These are phyloP conservation scores for Nannoperca obscura DNA, from an alignment of 2,797 vertebrate species.

Conservation along the genomic window DNA sequence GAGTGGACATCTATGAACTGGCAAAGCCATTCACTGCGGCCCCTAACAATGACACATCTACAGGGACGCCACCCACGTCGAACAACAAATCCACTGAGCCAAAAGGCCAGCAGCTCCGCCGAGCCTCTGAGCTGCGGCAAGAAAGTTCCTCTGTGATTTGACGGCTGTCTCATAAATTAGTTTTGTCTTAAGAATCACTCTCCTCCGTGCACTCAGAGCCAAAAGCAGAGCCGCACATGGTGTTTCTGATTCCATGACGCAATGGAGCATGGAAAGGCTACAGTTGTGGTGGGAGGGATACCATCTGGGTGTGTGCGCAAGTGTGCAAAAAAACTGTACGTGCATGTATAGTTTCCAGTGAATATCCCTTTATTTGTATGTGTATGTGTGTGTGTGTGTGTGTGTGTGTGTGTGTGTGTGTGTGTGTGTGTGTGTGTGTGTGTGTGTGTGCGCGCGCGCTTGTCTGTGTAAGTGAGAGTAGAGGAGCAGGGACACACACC, in stretches of 20 bases:
- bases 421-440: slow-evolving; percentile 20
- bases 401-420: slow-evolving; percentile 20
- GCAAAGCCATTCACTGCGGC: slow-evolving; percentile 18
- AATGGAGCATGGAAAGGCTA: slow-evolving; percentile 63
- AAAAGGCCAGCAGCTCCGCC: slow-evolving; percentile 25
- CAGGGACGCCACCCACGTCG: slow-evolving; percentile 61
- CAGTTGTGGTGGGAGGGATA: slow-evolving; percentile 60
- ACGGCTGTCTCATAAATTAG: slow-evolving; percentile 61
- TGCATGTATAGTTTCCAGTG: slow-evolving; percentile 34
- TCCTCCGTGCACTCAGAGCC: slow-evolving; percentile 44
- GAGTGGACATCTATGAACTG: slow-evolving; percentile 43
- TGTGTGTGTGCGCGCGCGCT: neutral
- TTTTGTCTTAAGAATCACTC: slow-evolving; percentile 51
- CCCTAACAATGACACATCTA: slow-evolving; percentile 44
- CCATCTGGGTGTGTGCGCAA: slow-evolving; percentile 62
- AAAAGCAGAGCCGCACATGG: slow-evolving; percentile 57
- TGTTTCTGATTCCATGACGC: slow-evolving; percentile 73
- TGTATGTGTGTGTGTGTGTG: slow-evolving; percentile 27
- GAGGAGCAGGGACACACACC: slow-evolving; percentile 36
- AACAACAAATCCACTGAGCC: slow-evolving; percentile 45
- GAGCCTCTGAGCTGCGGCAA: slow-evolving; percentile 23
- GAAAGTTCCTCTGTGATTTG: slow-evolving; percentile 34
- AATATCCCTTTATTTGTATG: slow-evolving; percentile 9
- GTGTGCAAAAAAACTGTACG: slow-evolving; percentile 37
- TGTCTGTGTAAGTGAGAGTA: slow-evolving; percentile 42